Percentiles rank a stretch among this genome's conserved stretches.
Evolutionary conservation across 2,888 invertebrate genomes (phyloP).

Genomic region (Hymenopus coronatus): DNA sequence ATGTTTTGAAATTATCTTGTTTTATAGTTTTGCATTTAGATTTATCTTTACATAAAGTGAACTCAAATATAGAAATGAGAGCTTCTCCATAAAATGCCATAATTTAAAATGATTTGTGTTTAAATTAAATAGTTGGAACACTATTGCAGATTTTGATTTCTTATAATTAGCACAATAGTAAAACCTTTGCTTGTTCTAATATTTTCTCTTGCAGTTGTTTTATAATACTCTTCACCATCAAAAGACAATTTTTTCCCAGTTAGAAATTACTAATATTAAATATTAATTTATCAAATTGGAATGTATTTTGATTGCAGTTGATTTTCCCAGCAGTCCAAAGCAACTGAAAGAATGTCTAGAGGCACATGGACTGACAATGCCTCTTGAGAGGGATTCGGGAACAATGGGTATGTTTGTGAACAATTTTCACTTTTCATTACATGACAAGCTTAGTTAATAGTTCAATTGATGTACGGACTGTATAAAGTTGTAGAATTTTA

Average conservation of each 20-base stretch:
- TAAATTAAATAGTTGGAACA: too few relatives aligned
- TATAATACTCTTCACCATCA: neutral
- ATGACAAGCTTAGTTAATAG: neutral
- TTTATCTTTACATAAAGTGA: too few relatives aligned
- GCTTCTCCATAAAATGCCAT: too few relatives aligned
- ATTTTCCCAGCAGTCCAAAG: conserved; percentile 60
- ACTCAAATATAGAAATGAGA: too few relatives aligned
- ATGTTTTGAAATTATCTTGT: too few relatives aligned
- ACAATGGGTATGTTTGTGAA: conserved; percentile 23
- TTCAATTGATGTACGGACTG: neutral
- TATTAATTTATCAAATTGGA: neutral
- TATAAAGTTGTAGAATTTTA: too few relatives aligned
- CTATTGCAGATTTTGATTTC: too few relatives aligned
- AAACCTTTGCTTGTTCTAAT: too few relatives aligned
- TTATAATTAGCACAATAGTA: too few relatives aligned
- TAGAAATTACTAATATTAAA: neutral
- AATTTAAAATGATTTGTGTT: too few relatives aligned
- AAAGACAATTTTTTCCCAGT: neutral
- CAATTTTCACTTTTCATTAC: neutral
- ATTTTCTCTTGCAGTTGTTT: too few relatives aligned
- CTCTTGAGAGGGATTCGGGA: conserved; percentile 47
- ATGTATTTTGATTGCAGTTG: conserved; percentile 36
- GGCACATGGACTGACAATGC: conserved; percentile 55
- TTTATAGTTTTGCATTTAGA: too few relatives aligned
- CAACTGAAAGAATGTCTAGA: conserved; percentile 47